Evolutionary conservation across 1,140 invertebrate species (phyloP), one percentile per base, ranked within the genome.

Genomic region (Yoshiicerus persimilis): DNA sequence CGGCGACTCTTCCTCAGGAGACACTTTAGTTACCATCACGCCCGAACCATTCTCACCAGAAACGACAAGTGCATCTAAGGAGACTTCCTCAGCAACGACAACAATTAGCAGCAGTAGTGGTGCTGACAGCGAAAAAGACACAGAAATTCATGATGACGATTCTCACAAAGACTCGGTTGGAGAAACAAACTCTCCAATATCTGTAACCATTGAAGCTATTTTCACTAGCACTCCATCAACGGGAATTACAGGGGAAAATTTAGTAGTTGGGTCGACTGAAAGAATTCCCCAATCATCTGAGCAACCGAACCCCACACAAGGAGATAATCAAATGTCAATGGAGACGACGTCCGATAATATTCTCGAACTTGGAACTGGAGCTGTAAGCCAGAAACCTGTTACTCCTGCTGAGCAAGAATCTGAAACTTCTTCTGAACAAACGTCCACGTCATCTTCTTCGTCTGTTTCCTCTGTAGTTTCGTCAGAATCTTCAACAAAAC

Each of bases 21-120:
- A 77, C n/a, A n/a, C 70, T 77, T 77, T 77, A 56, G 27, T 41
- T 34, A 83, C 88, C 25, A 41, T 27, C 13, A 70, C 88, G 23
- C 47, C 86, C 34, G 83, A 84, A 41, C 84, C 85, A 25, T 83
- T 84, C 39, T 88, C 87, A 32, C 66, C 83, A 10, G 84, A 85
- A 20, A 62, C 85, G 1, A 88, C 23, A 9, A 25, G 27, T 27
- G 87, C 32, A 47, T 27, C 84, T 11, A 30, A 39, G 25, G 83
- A 88, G 38, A 23, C 75, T 1, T 34, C n/a, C 4, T 56, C 23
- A 0, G n/a, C 20, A 39, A 32, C 75, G 1, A 80, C 75, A 23
- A 80, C 75, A 9, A 36, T 38, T 36, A 1, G 27, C 32, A 20
- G 2, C 32, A 66, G n/a, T 20, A 38, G 30, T n/a, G n/a, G 20